These are phyloP conservation scores for Acomys russatus DNA, from an alignment of 2,797 vertebrate genomes.

Conservation along the genomic window DNA sequence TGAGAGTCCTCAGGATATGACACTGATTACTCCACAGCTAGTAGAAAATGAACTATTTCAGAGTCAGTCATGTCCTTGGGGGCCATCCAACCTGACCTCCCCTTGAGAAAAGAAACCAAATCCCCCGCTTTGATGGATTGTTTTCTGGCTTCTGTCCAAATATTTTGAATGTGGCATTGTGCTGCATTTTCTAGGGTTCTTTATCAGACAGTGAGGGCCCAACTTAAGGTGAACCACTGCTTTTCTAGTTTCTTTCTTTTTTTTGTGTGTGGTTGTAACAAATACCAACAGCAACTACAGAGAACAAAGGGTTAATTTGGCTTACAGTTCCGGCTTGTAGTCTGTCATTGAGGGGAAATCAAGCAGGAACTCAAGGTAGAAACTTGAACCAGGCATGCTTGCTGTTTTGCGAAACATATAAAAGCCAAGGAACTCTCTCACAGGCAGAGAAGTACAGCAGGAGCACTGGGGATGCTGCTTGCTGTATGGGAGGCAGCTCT, in stretches of 20 bases:
- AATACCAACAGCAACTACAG: not conserved
- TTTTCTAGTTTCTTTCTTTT: not conserved
- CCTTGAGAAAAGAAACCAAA: not conserved
- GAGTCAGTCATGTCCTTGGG: not conserved
- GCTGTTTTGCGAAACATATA: not conserved
- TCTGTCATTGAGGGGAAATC: not conserved
- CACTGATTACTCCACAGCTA: not conserved
- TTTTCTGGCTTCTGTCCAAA: not conserved
- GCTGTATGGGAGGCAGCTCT: not conserved
- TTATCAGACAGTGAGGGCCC: not conserved
- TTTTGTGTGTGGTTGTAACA: not conserved
- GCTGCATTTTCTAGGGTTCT: not conserved
- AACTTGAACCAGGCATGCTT: not conserved
- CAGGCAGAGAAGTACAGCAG: not conserved
- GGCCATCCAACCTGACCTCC: not conserved
- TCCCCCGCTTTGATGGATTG: not conserved
- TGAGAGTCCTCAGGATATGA: not conserved
- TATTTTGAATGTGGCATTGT: not conserved
- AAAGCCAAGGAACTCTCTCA: not conserved
- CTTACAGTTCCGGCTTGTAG: not conserved
- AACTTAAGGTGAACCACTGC: not conserved
- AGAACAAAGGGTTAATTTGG: not conserved
- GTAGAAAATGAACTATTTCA: not conserved
- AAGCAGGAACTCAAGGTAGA: not conserved
- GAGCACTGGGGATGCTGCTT: not conserved